Conservation (phyloP, 2,113 vertebrate species). For the Excalfactoria chinensis region DNA sequence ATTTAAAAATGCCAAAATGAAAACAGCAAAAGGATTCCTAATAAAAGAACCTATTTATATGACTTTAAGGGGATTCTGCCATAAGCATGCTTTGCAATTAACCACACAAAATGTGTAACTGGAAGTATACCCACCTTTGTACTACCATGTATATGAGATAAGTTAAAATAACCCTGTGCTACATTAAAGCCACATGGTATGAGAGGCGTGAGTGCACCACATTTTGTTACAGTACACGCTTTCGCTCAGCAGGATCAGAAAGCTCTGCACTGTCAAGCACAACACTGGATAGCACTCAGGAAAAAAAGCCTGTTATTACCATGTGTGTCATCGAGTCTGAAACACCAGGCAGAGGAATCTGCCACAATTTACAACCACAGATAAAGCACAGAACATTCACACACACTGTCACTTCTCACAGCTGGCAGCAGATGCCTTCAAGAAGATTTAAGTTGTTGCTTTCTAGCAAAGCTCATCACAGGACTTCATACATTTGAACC, state of each 20-base stretch:
- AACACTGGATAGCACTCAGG: not conserved
- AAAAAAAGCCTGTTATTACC: not conserved
- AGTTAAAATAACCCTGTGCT: not conserved
- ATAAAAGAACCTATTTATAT: not conserved
- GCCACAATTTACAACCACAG: not conserved
- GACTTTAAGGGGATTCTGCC: not conserved
- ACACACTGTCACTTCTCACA: conserved; percentile 2
- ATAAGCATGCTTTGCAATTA: not conserved
- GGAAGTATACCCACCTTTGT: not conserved
- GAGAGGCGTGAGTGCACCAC: accelerated
- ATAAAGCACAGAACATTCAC: not conserved
- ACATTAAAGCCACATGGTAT: not conserved
- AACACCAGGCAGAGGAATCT: not conserved
- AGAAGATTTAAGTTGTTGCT: not conserved
- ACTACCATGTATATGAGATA: not conserved
- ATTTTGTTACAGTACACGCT: not conserved
- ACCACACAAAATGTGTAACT: not conserved
- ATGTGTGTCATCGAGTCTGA: not conserved
- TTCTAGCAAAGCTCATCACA: conserved; percentile 24
- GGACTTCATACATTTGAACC: not conserved
- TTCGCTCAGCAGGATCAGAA: not conserved
- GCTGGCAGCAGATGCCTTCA: not conserved
- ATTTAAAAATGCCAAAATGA: conserved; percentile 1
- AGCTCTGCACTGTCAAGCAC: not conserved
- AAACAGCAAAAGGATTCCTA: not conserved